Base-by-base conservation (phyloP, 2,888 invertebrate genomes). In the Bembecia ichneumoniformis region DNA sequence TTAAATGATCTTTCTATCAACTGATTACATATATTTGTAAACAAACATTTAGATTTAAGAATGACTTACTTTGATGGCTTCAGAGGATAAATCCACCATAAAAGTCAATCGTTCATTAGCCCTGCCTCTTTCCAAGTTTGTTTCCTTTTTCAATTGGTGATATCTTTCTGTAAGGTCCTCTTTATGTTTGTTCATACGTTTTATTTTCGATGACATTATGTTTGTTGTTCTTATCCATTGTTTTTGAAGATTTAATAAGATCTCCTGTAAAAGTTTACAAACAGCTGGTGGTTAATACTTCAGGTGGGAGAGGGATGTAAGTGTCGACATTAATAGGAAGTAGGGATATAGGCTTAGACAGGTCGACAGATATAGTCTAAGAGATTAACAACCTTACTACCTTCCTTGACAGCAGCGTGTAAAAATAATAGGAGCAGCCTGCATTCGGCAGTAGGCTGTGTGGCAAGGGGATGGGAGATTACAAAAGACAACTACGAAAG, bases 21-120 rank as follows among this genome's bases (percentile, higher is more conserved):
- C 5, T 11, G 40, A 40, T 40, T n/a, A 40, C 3, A 7, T 40
- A n/a, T n/a, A 5, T 40, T 40, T 13, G n/a, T 13, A 14, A 10
- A 40, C 14, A 13, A 40, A 40, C n/a, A 40, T 40, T 40, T 40
- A n/a, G 7, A 40, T 28, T 28, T 28, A 28, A 28, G 28, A 9
- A 9, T 9, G 28, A 28, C 28, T 60, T 56, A 90, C 90, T 74
- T 88, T 80, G 43, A 89, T 87, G 47, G 88, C 78, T 49, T 88
- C 82, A 57, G 90, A 89, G 58, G 93, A 92, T 36, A 82, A 74
- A 46, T 91, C 89, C 9, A 91, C 91, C 67, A 93, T 78, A 16
- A 83, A 56, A 16, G 88, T 90, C 34, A 94, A 72, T 54, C 89
- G 87, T 15, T 86, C 73, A 20, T 86, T 80, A 51, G 91, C 90